Percentiles rank a stretch among this genome's conserved stretches.
Conservation (phyloP, 37 sponge, comb jelly and placozoan species). For the Aplysina aerophoba region DNA sequence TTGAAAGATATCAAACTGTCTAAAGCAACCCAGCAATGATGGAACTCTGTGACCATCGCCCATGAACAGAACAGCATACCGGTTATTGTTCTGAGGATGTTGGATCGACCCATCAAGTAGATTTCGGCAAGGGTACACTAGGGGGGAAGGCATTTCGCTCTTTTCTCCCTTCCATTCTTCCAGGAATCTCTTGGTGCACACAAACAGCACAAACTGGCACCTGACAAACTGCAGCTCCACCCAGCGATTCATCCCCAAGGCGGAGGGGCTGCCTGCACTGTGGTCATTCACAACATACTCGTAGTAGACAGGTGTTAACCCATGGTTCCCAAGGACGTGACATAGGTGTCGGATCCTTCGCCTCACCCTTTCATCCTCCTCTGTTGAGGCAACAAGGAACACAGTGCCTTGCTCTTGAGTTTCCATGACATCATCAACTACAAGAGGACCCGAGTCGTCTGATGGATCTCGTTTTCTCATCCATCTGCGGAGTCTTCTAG, state of each 20-base stretch:
- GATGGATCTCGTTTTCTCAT: too few relatives aligned
- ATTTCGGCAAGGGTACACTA: background rate
- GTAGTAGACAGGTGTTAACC: background rate
- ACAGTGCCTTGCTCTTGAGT: too few relatives aligned
- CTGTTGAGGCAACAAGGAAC: conserved; percentile 19
- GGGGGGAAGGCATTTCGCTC: background rate
- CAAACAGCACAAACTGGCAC: conserved; percentile 18
- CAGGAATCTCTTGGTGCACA: background rate
- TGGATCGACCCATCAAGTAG: background rate
- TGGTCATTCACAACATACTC: conserved; percentile 1
- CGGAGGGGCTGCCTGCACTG: background rate
- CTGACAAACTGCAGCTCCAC: background rate
- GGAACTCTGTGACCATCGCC: background rate
- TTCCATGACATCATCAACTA: too few relatives aligned
- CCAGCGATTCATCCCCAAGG: background rate
- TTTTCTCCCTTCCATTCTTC: background rate
- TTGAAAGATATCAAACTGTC: background rate
- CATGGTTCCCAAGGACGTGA: background rate
- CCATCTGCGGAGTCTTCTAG: too few relatives aligned
- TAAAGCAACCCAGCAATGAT: background rate
- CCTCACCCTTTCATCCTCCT: background rate
- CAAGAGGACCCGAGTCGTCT: too few relatives aligned
- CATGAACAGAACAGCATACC: conserved; percentile 2
- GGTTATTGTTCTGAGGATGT: background rate
- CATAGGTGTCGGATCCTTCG: background rate